Percentiles rank a stretch among this genome's conserved stretches.
Conservation (phyloP, 2,888 invertebrate genomes). For the Endomychus coccineus region DNA sequence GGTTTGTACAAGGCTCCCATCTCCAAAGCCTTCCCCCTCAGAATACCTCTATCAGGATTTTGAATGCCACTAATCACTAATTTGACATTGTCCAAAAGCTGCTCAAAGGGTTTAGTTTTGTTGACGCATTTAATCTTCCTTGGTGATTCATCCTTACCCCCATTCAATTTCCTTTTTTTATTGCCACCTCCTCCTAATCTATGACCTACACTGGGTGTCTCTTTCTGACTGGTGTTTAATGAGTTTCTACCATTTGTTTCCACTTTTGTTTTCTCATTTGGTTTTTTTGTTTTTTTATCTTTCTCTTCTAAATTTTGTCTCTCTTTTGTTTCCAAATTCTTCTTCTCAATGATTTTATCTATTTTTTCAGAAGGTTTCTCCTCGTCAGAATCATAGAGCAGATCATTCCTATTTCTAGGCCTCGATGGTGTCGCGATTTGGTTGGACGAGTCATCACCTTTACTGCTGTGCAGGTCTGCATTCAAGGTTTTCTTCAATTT, state of each 20-base stretch:
- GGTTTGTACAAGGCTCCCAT: constrained; percentile 74
- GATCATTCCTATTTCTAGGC: constrained; percentile 39
- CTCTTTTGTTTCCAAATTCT: constrained; percentile 40
- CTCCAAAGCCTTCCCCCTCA: constrained; percentile 61
- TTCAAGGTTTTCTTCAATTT: constrained; percentile 23
- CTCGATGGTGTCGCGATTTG: constrained; percentile 5
- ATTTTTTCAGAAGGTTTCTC: constrained; percentile 42
- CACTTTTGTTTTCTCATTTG: constrained; percentile 13
- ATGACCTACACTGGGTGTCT: constrained; percentile 12
- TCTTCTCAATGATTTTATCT: constrained; percentile 42
- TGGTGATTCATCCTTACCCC: constrained; percentile 16
- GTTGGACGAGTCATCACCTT: constrained; percentile 19
- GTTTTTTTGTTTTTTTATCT: constrained; percentile 13
- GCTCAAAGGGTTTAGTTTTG: constrained; percentile 47
- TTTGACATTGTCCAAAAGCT: constrained; percentile 58
- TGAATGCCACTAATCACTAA: constrained; percentile 83
- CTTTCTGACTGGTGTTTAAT: constrained; percentile 10
- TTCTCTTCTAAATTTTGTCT: constrained; percentile 36
- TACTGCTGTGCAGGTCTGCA: too few relatives aligned
- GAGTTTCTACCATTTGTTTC: constrained; percentile 1
- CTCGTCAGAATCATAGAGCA: constrained; percentile 48
- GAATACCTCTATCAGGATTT: constrained; percentile 65
- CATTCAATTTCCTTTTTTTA: constrained; percentile 19
- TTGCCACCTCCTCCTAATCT: constrained; percentile 9
- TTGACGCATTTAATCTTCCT: constrained; percentile 27